Percentiles rank a stretch among this genome's conserved stretches.
Conservation (phyloP, 2,797 vertebrate species). For the Xenopus petersii region DNA sequence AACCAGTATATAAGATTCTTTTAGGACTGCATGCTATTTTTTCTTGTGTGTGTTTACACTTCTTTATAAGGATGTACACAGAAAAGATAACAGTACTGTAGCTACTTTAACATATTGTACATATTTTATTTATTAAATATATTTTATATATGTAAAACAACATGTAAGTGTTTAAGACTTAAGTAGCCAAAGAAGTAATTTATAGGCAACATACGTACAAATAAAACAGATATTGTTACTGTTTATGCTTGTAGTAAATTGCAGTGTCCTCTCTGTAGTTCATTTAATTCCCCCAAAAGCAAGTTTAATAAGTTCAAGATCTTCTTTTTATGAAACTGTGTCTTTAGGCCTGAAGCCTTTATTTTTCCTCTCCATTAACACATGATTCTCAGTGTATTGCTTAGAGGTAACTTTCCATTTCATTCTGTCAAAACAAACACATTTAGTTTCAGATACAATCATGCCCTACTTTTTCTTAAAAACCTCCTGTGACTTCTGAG, state of each 20-base stretch:
- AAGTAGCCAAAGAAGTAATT: no score
- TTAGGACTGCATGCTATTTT: no score
- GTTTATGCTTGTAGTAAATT: no score
- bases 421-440: slow-evolving; percentile 37
- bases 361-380: slow-evolving; percentile 50
- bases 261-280: background rate
- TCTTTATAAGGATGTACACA: no score
- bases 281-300: background rate
- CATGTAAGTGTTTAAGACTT: no score
- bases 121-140: no score
- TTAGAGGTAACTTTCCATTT: slow-evolving; percentile 37
- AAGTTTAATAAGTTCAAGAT: slow-evolving; percentile 10
- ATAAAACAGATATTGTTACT: no score
- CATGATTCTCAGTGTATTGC: slow-evolving; percentile 41
- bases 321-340: slow-evolving; percentile 13
- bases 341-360: slow-evolving; percentile 55
- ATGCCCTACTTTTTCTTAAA: slow-evolving; percentile 35
- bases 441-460: slow-evolving; percentile 32
- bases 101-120: no score
- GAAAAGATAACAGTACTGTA: no score
- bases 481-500: slow-evolving; percentile 43
- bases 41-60: no score
- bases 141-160: background rate
- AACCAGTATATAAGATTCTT: no score
- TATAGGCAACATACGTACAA: no score